These are phyloP conservation scores for Spongia lamella DNA, from an alignment of 37 sponge, comb jelly and placozoan genomes.

Conservation along the genomic window DNA sequence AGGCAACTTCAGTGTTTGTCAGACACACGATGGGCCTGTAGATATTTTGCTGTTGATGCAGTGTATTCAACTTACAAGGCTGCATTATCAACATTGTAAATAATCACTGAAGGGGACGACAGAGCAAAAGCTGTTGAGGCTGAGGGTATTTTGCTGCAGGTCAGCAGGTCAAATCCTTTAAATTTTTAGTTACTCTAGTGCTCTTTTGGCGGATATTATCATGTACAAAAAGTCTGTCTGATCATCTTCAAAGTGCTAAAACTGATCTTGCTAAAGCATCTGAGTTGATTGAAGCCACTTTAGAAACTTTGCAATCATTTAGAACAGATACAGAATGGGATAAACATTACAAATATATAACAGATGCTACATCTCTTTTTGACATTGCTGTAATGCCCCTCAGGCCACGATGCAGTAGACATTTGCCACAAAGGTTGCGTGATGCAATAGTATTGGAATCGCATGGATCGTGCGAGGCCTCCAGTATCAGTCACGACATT, in stretches of 20 bases:
- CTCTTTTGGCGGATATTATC: slow-evolving; percentile 44
- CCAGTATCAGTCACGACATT: too few relatives aligned
- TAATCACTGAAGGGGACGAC: slow-evolving; percentile 57
- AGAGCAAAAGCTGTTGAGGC: slow-evolving; percentile 64
- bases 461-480: slow-evolving; percentile 18
- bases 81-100: slow-evolving; percentile 52
- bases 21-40: slow-evolving; percentile 76
- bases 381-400: slow-evolving; percentile 21
- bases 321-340: slow-evolving; percentile 53
- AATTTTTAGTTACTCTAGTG: slow-evolving; percentile 37
- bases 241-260: slow-evolving; percentile 50
- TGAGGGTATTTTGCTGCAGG: slow-evolving; percentile 49
- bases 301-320: slow-evolving; percentile 12
- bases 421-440: slow-evolving; percentile 8
- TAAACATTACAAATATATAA: slow-evolving; percentile 24
- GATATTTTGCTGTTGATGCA: slow-evolving; percentile 55
- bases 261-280: slow-evolving; percentile 34
- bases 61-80: slow-evolving; percentile 48
- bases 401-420: slow-evolving; percentile 15
- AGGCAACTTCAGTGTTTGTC: slow-evolving; percentile 58
- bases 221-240: too few relatives aligned
- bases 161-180: slow-evolving; percentile 53
- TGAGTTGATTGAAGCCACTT: slow-evolving; percentile 36
- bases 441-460: slow-evolving; percentile 30
- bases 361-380: slow-evolving; percentile 24